Conservation (phyloP, 2,888 invertebrate species). For the Endomychus coccineus region DNA sequence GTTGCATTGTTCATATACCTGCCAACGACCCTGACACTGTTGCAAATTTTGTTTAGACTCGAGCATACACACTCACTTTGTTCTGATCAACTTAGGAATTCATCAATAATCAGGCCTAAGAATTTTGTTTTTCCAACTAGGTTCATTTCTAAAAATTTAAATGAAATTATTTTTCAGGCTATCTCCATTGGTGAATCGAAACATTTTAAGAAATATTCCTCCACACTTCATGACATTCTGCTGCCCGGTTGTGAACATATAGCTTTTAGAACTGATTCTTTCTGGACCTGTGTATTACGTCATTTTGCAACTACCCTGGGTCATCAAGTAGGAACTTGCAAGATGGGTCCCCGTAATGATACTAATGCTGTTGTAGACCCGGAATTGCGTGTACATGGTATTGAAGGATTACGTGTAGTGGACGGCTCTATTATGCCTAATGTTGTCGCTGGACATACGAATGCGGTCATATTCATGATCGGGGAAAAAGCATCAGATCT, state of each 20-base stretch:
- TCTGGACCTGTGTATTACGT: conserved; percentile 68
- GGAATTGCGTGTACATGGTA: conserved; percentile 45
- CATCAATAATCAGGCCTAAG: no score
- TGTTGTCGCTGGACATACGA: conserved; percentile 51
- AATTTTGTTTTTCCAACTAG: no score
- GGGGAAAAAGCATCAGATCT: conserved; percentile 53
- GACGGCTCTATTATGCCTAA: conserved; percentile 54
- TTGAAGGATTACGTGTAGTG: conserved; percentile 49
- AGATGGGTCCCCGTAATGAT: conserved; percentile 43
- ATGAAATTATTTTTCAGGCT: conserved; percentile 47
- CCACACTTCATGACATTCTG: conserved; percentile 49
- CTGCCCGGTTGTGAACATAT: conserved; percentile 62
- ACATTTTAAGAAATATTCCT: conserved; percentile 48
- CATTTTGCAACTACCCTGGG: conserved; percentile 65
- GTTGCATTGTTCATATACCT: no score
- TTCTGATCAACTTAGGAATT: no score
- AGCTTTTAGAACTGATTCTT: conserved; percentile 56
- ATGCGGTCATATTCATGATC: conserved; percentile 52
- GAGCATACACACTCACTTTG: no score
- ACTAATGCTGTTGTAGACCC: conserved; percentile 46
- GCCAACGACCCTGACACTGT: no score
- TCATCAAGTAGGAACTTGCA: conserved; percentile 54
- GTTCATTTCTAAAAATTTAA: no score
- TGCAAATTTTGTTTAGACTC: no score
- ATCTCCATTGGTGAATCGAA: conserved; percentile 48